A percentile compares a stretch with the other conserved stretches of the same genome.
These are phyloP conservation scores for Uloborus diversus DNA, from an alignment of 1,140 invertebrate genomes.

Conservation along the genomic window DNA sequence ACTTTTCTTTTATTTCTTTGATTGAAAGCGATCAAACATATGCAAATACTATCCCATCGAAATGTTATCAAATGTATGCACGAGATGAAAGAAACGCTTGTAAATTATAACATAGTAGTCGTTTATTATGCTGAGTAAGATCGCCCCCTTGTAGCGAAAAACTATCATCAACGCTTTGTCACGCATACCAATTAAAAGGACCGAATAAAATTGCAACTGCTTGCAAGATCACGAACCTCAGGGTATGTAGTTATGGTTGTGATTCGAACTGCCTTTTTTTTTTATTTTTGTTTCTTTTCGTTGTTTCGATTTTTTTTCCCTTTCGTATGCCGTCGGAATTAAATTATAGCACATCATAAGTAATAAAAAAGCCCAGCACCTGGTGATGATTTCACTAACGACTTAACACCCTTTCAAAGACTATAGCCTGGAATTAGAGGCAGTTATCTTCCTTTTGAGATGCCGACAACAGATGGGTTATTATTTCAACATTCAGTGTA, in stretches of 20 bases:
- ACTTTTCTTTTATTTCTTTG: too few relatives aligned
- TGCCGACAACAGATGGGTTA: constrained; percentile 35
- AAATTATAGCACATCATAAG: constrained; percentile 38
- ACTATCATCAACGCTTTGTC: not conserved
- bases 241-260: not conserved
- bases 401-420: constrained; percentile 50
- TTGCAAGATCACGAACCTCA: not conserved
- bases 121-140: constrained; percentile 1
- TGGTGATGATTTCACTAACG: constrained; percentile 48
- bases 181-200: constrained; percentile 28
- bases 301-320: not conserved
- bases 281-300: not conserved
- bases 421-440: constrained; percentile 40
- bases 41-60: too few relatives aligned
- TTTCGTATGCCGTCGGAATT: constrained; percentile 15
- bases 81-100: too few relatives aligned
- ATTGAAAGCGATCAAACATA: too few relatives aligned
- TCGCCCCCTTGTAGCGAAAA: not conserved
- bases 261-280: not conserved
- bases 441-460: constrained; percentile 25
- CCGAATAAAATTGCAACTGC: not conserved
- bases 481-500: constrained; percentile 21
- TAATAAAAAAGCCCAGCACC: constrained; percentile 19
- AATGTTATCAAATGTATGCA: too few relatives aligned
- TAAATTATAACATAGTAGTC: not conserved